phyloP scores from a whole-genome alignment of 2,113 vertebrate genomes.

The Dasyprocta punctata region DNA sequence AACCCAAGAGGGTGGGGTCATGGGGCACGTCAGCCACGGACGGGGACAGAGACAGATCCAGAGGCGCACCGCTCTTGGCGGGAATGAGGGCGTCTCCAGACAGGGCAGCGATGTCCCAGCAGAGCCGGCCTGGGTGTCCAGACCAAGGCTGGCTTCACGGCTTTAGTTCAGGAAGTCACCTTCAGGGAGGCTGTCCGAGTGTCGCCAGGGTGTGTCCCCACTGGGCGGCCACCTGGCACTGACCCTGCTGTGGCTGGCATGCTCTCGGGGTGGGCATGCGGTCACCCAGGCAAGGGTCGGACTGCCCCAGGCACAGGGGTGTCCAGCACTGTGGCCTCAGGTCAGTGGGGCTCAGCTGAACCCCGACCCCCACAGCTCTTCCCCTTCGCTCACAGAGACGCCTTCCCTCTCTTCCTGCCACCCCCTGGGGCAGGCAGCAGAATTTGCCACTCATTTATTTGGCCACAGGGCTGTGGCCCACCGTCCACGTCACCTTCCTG shows the following conservation, averaged over 20 bases:
- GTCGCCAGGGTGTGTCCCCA: neutral
- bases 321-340: neutral
- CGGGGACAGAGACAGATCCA: neutral
- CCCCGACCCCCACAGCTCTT: neutral
- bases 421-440: neutral
- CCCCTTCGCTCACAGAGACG: neutral
- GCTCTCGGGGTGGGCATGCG: too few species aligned
- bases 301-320: neutral
- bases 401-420: neutral
- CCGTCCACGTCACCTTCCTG: neutral
- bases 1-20: neutral
- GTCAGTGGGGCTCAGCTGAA: neutral
- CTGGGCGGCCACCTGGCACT: neutral
- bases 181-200: neutral
- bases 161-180: neutral
- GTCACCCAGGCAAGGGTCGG: too few species aligned
- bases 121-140: neutral
- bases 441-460: neutral
- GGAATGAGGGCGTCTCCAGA: neutral
- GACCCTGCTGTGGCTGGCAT: neutral
- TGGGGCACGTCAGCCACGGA: neutral
- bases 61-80: neutral
- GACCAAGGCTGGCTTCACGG: neutral
- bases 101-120: neutral
- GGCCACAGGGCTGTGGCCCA: too few species aligned